Percentiles rank a stretch among this genome's conserved stretches.
phyloP scores from a whole-genome alignment of 2,797 vertebrate genomes.

The Remorina albescens region DNA sequence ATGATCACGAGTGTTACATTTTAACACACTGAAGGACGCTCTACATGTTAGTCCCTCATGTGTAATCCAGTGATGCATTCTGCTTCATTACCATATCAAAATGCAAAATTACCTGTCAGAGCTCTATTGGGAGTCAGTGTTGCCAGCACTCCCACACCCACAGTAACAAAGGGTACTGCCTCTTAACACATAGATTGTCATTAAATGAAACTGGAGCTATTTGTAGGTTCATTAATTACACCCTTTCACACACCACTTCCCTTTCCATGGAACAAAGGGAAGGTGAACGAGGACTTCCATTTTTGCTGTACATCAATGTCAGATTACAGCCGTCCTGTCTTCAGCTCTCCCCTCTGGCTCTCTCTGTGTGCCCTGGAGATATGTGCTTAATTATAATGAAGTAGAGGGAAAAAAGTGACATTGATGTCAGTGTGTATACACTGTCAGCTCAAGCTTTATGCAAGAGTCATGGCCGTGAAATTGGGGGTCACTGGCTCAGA shows the following conservation, averaged over 20 bases:
- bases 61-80: conserved; percentile 70
- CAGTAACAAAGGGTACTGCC: conserved; percentile 77
- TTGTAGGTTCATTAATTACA: conserved; percentile 85
- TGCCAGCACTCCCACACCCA: conserved; percentile 66
- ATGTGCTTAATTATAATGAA: conserved; percentile 79
- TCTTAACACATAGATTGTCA: conserved; percentile 83
- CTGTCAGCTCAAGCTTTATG: conserved; percentile 73
- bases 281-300: conserved; percentile 81
- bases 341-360: conserved; percentile 48
- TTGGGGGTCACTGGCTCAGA: conserved; percentile 53
- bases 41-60: conserved; percentile 65
- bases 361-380: conserved; percentile 66
- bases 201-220: conserved; percentile 81
- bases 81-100: conserved; percentile 80
- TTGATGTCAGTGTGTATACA: conserved; percentile 67
- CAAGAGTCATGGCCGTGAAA: conserved; percentile 73
- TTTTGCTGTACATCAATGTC: conserved; percentile 81
- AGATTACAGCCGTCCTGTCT: conserved; percentile 70
- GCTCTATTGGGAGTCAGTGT: conserved; percentile 71
- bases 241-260: conserved; percentile 80
- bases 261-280: conserved; percentile 73
- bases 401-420: conserved; percentile 53
- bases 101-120: conserved; percentile 80
- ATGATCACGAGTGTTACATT: conserved; percentile 69
- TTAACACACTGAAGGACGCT: conserved; percentile 71